Conservation (phyloP, 2,113 vertebrate genomes). For the Alectura lathami region DNA sequence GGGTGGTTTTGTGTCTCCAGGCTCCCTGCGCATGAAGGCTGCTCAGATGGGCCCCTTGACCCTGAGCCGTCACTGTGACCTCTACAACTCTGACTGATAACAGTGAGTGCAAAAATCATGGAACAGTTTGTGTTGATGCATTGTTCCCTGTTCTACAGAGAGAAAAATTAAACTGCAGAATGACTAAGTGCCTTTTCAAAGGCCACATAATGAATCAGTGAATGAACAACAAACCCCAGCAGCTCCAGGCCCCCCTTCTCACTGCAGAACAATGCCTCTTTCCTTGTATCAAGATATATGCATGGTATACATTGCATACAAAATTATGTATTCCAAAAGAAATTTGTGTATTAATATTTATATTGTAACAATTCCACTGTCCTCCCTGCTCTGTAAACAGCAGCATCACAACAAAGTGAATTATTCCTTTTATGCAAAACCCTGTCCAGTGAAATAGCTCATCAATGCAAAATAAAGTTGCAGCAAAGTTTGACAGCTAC, state of each 20-base stretch:
- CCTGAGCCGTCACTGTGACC: not conserved
- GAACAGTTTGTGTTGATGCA: conserved; percentile 18
- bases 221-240: conserved; percentile 27
- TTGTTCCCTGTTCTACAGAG: not conserved
- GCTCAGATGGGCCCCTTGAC: conserved; percentile 14
- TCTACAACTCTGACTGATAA: conserved; percentile 2
- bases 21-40: not conserved
- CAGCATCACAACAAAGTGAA: conserved; percentile 17
- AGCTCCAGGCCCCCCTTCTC: conserved; percentile 7
- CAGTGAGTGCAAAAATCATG: not conserved
- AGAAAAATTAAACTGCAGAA: conserved; percentile 13
- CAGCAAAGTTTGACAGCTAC: conserved; percentile 57
- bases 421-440: conserved; percentile 34
- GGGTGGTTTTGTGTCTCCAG: not conserved
- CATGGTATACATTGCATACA: not conserved
- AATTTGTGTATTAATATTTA: conserved; percentile 33
- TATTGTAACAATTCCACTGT: not conserved
- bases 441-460: conserved; percentile 15
- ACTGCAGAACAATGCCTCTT: not conserved
- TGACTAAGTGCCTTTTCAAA: conserved; percentile 50
- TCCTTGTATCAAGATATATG: not conserved
- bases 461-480: conserved; percentile 18
- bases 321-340: not conserved
- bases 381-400: not conserved
- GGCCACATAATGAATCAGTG: conserved; percentile 38